Evolutionary conservation across 1,140 invertebrate genomes (phyloP).

Genomic region (Hermatobates lingyangjiaoensis): DNA sequence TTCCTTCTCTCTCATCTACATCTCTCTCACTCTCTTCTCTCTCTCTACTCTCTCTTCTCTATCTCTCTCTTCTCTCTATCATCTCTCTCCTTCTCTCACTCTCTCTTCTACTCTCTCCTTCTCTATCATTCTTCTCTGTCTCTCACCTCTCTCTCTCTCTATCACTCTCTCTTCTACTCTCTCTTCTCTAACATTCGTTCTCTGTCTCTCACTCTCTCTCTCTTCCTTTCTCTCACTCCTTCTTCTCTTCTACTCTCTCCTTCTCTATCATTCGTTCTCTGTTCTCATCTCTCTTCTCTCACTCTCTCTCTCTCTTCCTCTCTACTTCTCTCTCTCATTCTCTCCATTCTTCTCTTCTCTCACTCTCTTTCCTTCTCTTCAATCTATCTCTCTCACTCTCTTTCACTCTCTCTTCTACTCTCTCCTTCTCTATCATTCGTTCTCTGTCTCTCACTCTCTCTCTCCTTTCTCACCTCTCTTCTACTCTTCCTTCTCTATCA

Average conservation of each 20-base stretch:
- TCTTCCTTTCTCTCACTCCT: neutral
- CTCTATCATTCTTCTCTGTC: neutral
- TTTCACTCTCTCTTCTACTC: neutral
- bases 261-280: constrained; percentile 1
- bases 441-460: constrained; percentile 1
- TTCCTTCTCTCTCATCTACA: neutral
- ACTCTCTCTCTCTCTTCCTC: neutral
- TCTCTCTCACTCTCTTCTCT: neutral
- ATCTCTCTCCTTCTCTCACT: neutral
- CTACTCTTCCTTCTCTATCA: neutral
- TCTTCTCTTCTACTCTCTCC: neutral
- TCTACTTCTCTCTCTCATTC: neutral
- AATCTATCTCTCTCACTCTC: constrained; percentile 2
- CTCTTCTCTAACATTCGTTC: neutral
- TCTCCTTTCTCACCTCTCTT: neutral
- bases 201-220: neutral
- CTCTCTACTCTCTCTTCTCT: neutral
- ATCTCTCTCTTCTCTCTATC: too few relatives aligned
- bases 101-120: too few relatives aligned
- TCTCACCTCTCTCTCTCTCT: neutral
- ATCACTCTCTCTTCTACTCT: neutral
- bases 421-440: neutral
- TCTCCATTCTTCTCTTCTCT: constrained; percentile 5
- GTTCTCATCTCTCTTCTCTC: neutral
- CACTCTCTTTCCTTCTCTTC: neutral